phyloP scores from a whole-genome alignment of 1,140 invertebrate genomes.

The Temnothorax nylanderi region DNA sequence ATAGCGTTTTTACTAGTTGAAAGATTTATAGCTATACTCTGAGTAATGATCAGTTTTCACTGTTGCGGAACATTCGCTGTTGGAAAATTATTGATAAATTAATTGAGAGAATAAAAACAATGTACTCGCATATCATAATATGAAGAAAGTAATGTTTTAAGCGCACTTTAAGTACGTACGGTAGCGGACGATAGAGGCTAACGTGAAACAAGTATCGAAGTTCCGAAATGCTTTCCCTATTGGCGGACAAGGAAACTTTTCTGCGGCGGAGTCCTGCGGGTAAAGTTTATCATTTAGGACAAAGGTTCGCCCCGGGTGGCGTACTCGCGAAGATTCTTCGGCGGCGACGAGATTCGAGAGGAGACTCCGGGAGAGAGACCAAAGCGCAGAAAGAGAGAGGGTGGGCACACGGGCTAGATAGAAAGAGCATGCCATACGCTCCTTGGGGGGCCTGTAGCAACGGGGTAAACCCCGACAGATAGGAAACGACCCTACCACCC shows the following conservation, averaged over 20 bases:
- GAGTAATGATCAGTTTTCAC: neutral
- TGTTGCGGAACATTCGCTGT: neutral
- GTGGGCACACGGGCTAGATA: neutral
- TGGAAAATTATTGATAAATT: neutral
- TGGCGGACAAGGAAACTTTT: conserved; percentile 77
- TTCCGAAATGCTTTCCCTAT: conserved; percentile 80
- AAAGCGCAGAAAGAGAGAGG: neutral
- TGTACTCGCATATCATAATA: neutral
- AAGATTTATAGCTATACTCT: neutral
- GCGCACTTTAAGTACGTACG: conserved; percentile 6
- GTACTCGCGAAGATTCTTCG: conserved; percentile 52
- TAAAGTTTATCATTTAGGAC: conserved; percentile 82
- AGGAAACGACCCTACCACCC: conserved; percentile 42
- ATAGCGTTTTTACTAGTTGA: neutral
- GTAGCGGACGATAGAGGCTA: conserved; percentile 9
- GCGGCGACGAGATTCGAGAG: conserved; percentile 33
- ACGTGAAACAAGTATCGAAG: conserved; percentile 63
- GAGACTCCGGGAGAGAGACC: conserved; percentile 12
- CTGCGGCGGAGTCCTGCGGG: conserved; percentile 69
- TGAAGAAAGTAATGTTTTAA: neutral
- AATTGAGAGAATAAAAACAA: conserved; percentile 8
- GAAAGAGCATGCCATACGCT: conserved; percentile 21
- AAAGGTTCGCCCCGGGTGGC: conserved; percentile 74
- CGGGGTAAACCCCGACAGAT: conserved; percentile 49
- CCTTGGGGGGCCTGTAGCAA: neutral